A percentile compares a stretch with the other conserved stretches of the same genome.
phyloP scores from a whole-genome alignment of 2,797 vertebrate genomes.

The Ctenopoma kingsleyae region DNA sequence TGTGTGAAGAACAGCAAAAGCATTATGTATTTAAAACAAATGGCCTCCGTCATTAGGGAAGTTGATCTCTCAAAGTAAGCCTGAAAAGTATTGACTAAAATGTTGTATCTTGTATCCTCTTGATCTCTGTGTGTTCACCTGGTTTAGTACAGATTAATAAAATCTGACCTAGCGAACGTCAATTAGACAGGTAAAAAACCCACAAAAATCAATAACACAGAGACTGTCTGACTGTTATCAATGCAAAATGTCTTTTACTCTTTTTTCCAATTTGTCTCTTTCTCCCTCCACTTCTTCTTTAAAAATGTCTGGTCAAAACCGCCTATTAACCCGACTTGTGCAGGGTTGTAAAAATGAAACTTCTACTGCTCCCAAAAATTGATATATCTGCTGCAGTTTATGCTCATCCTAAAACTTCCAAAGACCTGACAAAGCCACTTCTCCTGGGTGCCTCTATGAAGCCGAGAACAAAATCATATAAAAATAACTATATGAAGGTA shows the following conservation, averaged over 20 bases:
- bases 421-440: conserved; percentile 26
- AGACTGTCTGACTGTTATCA: conserved; percentile 39
- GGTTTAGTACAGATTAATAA: conserved; percentile 67
- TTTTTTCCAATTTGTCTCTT: conserved; percentile 32
- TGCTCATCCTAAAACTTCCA: conserved; percentile 40
- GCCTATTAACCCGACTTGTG: conserved; percentile 17
- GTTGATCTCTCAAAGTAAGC: conserved; percentile 20
- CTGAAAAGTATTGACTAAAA: conserved; percentile 38
- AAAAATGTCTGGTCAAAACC: conserved; percentile 17
- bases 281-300: conserved; percentile 19
- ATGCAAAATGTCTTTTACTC: conserved; percentile 30
- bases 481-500: conserved; percentile 51
- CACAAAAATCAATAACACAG: conserved; percentile 63
- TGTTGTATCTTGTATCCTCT: conserved; percentile 24
- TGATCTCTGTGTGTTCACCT: conserved; percentile 36
- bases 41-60: conserved; percentile 41
- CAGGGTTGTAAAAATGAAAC: conserved; percentile 32
- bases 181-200: conserved; percentile 63
- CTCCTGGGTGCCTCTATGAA: conserved; percentile 24
- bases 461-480: conserved; percentile 51
- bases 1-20: conserved; percentile 21
- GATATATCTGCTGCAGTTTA: conserved; percentile 20
- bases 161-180: conserved; percentile 62
- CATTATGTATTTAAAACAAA: conserved; percentile 52
- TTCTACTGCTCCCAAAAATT: conserved; percentile 34